Base-by-base conservation (phyloP, 2,113 vertebrate species). In the Sterna hirundo region DNA sequence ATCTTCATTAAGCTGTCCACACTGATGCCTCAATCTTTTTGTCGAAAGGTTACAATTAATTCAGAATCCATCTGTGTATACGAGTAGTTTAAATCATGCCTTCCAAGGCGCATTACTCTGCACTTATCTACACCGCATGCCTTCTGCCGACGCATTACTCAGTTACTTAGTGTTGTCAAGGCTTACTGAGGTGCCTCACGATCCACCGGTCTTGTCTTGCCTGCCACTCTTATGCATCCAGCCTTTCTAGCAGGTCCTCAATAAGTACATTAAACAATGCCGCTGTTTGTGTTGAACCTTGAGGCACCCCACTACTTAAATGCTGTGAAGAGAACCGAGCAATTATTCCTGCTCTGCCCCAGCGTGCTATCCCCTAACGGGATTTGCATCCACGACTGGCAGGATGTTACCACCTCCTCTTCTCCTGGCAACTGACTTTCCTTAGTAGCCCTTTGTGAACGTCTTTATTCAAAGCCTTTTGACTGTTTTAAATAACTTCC, bases 21-120 rank as follows among this genome's bases (percentile, higher is more conserved):
- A 13, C 36, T 89, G 89, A 96, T 90, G 81, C 87, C 85, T 95
- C 66, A 86, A 17, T 97, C 94, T 96, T 97, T 85, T 85, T 90
- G 78, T 83, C 88, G 86, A 96, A 97, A 97, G 93, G 79, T 96
- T 94, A 94, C 91, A 92, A 88, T 94, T 94, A 92, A 97, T 98
- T 97, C 96, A 94, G 90, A 97, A 92, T 61, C 90, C 86, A 89
- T 88, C 74, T 70, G 19, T 79, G 76, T 88, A 86, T 86, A 85
- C 15, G 44, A 94, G 83, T 72, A 93, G 91, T 94, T 97, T 95
- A 96, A 97, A 96, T 95, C 86, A 91, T 91, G 86, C 44, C 85
- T 97, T 97, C 90, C 86, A 96, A 79, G 84, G 85, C 17, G 5
- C 66, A 60, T 94, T 93, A 80, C 87, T 93, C 83, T 95, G 47